These are phyloP conservation scores for Dasysyrphus tricinctus DNA, from an alignment of 2,888 invertebrate genomes.

Conservation along the genomic window DNA sequence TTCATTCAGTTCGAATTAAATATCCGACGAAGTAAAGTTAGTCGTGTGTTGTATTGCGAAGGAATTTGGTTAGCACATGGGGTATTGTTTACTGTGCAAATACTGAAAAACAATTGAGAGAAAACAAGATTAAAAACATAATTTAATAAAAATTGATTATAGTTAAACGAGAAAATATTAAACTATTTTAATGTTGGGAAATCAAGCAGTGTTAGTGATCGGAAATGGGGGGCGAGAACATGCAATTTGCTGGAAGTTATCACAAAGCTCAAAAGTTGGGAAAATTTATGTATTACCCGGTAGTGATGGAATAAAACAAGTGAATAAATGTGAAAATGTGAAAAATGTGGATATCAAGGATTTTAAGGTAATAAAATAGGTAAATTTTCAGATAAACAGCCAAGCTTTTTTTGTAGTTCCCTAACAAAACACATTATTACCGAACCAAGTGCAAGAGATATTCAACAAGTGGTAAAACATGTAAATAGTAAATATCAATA, in stretches of 20 bases:
- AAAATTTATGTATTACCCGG: slow-evolving; percentile 94
- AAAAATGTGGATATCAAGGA: slow-evolving; percentile 87
- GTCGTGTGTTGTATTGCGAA: not conserved
- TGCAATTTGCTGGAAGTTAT: slow-evolving; percentile 96
- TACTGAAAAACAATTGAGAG: not conserved
- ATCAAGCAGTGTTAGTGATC: slow-evolving; percentile 91
- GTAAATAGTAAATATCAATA: too few species aligned
- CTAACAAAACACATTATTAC: too few species aligned
- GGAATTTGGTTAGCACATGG: not conserved
- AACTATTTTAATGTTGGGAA: slow-evolving; percentile 76
- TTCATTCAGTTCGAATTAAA: not conserved
- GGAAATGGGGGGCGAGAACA: slow-evolving; percentile 98
- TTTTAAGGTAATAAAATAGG: slow-evolving; percentile 86
- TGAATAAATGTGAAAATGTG: slow-evolving; percentile 88
- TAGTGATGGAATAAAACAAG: slow-evolving; percentile 91
- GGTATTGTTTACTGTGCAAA: not conserved
- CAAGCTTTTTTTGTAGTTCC: not conserved
- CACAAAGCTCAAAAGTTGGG: slow-evolving; percentile 89
- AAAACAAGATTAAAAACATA: not conserved
- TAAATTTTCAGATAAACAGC: not conserved
- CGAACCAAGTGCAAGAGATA: too few species aligned
- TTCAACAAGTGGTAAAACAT: too few species aligned
- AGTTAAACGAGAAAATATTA: not conserved
- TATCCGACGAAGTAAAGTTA: not conserved
- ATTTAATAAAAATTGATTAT: not conserved